phyloP scores from a whole-genome alignment of 2,113 vertebrate species.

The Synchiropus splendidus region DNA sequence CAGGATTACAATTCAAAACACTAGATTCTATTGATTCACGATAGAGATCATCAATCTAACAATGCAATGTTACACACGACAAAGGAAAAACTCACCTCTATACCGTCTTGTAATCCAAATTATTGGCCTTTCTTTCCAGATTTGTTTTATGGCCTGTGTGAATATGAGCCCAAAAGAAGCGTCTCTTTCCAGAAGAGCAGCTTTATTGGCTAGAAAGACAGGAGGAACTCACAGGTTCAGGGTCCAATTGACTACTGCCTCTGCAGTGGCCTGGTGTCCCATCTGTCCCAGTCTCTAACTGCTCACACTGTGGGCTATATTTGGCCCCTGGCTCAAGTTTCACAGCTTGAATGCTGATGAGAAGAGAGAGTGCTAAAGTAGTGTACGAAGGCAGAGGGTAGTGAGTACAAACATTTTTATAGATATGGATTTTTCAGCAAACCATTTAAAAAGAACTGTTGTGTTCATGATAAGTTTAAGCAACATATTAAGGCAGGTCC shows the following conservation, averaged over 20 bases:
- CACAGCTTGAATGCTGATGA: slow-evolving; percentile 72
- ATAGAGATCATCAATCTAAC: background rate
- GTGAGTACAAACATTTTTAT: slow-evolving; percentile 17
- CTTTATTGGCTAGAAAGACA: slow-evolving; percentile 34
- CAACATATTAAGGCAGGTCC: too few species aligned
- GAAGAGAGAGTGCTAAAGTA: slow-evolving; percentile 56
- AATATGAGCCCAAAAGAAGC: slow-evolving; percentile 23
- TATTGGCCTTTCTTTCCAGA: slow-evolving; percentile 39
- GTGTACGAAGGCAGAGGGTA: slow-evolving; percentile 37
- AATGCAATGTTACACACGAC: background rate
- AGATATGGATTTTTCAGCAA: slow-evolving; percentile 17
- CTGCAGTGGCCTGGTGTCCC: slow-evolving; percentile 71
- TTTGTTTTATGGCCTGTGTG: slow-evolving; percentile 28
- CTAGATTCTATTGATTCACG: too few species aligned
- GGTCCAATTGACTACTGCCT: slow-evolving; percentile 58
- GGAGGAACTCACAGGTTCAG: slow-evolving; percentile 45
- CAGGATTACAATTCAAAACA: too few species aligned
- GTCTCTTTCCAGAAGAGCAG: slow-evolving; percentile 42
- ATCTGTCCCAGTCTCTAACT: slow-evolving; percentile 76
- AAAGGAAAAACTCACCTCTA: slow-evolving; percentile 38
- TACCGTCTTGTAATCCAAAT: slow-evolving; percentile 24
- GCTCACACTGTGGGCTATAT: slow-evolving; percentile 82
- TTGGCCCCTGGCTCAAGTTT: slow-evolving; percentile 92
- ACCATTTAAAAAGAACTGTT: background rate
- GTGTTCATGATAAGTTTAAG: too few species aligned